Percentiles rank a stretch among this genome's conserved stretches.
Conservation (phyloP, 2,797 vertebrate genomes). For the Macrochelys suwanniensis region DNA sequence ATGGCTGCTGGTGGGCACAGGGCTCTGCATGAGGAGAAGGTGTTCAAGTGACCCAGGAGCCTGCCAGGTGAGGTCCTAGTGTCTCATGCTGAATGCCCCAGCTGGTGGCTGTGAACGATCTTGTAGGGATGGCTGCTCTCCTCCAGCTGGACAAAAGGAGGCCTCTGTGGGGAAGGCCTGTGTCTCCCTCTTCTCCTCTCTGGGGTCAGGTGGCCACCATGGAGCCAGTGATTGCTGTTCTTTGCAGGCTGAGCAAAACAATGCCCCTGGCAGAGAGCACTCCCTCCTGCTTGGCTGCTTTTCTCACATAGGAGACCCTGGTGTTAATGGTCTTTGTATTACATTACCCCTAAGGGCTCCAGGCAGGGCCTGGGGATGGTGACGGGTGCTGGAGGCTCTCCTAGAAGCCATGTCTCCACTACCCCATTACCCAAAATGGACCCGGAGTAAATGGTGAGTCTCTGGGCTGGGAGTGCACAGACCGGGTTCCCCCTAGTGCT, state of each 20-base stretch:
- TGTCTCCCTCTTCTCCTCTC: background rate
- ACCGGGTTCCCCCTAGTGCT: too few relatives aligned
- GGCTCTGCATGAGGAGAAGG: background rate
- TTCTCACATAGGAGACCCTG: too few relatives aligned
- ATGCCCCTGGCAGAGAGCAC: too few relatives aligned
- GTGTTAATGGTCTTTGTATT: too few relatives aligned
- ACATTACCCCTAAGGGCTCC: too few relatives aligned
- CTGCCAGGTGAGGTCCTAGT: conserved; percentile 41
- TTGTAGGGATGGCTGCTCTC: background rate
- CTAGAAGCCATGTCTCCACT: too few relatives aligned
- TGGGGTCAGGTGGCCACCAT: background rate
- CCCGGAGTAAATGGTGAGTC: too few relatives aligned
- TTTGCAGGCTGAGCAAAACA: background rate
- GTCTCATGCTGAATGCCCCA: background rate
- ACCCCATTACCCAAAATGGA: too few relatives aligned
- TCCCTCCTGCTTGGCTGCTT: too few relatives aligned
- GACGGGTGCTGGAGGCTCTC: too few relatives aligned
- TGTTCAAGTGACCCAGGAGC: conserved; percentile 62
- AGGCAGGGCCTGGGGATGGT: too few relatives aligned
- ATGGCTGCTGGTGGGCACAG: background rate
- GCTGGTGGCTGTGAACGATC: background rate
- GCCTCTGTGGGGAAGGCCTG: background rate
- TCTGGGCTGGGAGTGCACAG: too few relatives aligned
- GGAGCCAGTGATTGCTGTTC: background rate
- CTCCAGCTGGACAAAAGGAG: background rate